phyloP scores from a whole-genome alignment of 1,140 invertebrate genomes.

The Pteromalus puparum region DNA sequence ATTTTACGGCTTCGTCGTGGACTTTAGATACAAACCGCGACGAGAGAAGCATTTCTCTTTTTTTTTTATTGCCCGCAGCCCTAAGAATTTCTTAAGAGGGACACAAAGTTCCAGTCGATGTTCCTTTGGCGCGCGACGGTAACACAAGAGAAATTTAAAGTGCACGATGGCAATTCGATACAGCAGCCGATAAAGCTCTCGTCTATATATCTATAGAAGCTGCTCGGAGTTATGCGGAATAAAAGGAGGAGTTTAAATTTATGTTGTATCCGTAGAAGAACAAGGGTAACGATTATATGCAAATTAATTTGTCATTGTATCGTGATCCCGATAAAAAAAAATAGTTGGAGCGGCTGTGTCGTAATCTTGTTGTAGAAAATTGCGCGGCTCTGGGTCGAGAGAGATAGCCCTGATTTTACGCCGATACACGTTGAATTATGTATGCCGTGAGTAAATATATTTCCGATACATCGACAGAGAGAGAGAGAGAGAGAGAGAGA shows the following conservation, averaged over 20 bases:
- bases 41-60: neutral
- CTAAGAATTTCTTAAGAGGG: neutral
- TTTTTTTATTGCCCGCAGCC: neutral
- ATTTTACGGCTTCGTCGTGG: conserved; percentile 4
- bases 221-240: conserved; percentile 26
- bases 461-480: neutral
- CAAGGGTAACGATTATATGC: neutral
- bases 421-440: neutral
- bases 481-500: too few relatives aligned
- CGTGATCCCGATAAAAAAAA: neutral
- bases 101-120: neutral
- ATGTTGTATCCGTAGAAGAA: neutral
- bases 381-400: neutral
- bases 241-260: neutral
- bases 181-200: conserved; percentile 17
- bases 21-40: neutral
- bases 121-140: neutral
- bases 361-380: neutral
- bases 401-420: neutral
- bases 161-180: conserved; percentile 26
- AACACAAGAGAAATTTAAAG: conserved; percentile 43
- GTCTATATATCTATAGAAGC: neutral
- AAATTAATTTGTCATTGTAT: neutral
- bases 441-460: neutral
- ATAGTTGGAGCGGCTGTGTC: neutral